phyloP scores from a whole-genome alignment of 2,888 invertebrate species.

The Dynastes maya region DNA sequence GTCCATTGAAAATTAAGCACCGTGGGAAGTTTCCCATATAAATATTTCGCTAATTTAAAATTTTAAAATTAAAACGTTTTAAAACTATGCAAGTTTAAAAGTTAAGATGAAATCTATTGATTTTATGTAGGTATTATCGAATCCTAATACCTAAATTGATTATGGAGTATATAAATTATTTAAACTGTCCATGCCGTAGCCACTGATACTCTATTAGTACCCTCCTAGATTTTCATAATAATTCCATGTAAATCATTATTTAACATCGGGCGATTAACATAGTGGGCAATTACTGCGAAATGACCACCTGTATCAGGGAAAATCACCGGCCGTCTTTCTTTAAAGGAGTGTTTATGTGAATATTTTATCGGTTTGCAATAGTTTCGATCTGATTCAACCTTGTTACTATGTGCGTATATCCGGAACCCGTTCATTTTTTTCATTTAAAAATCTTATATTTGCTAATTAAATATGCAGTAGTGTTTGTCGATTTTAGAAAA shows the following conservation, averaged over 20 bases:
- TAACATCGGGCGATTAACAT: constrained; percentile 4
- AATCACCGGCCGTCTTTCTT: neutral
- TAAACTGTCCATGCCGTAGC: neutral
- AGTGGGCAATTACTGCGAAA: neutral
- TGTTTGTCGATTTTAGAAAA: too few relatives aligned
- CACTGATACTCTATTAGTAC: neutral
- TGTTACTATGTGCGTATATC: too few relatives aligned
- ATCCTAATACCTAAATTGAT: neutral
- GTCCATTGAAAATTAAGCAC: too few relatives aligned
- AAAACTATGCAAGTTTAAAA: too few relatives aligned
- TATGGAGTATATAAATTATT: neutral
- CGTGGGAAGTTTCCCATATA: too few relatives aligned
- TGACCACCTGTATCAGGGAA: neutral
- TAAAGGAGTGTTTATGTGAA: neutral
- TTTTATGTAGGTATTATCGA: neutral
- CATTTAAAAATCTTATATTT: neutral
- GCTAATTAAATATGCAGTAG: too few relatives aligned
- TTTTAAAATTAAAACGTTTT: too few relatives aligned
- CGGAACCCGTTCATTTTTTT: too few relatives aligned
- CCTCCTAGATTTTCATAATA: constrained; percentile 2
- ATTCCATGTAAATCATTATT: constrained; percentile 11
- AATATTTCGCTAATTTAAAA: too few relatives aligned
- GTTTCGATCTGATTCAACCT: neutral
- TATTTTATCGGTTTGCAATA: neutral
- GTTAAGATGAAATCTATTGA: too few relatives aligned